Conservation (phyloP, 2,888 invertebrate species). For the Galeopsomyia nigrocyanea region DNA sequence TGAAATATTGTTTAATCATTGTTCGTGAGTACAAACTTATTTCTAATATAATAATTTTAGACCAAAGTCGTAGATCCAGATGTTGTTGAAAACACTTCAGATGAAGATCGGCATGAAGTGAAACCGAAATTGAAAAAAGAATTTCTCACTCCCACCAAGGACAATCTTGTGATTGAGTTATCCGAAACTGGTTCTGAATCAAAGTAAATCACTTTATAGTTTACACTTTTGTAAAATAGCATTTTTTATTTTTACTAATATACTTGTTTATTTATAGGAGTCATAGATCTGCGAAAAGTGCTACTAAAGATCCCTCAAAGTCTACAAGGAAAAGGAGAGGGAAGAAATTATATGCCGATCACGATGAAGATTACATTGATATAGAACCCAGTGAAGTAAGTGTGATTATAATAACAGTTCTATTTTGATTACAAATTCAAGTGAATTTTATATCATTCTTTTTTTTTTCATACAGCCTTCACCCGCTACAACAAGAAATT, state of each 20-base stretch:
- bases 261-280: constrained; percentile 14
- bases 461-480: constrained; percentile 25
- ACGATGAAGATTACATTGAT: constrained; percentile 56
- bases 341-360: constrained; percentile 55
- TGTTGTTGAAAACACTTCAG: constrained; percentile 49
- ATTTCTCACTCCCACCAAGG: constrained; percentile 29
- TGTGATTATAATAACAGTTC: no score
- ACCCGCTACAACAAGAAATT: constrained; percentile 31
- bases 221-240: not conserved
- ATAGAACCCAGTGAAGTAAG: constrained; percentile 55
- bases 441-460: not conserved
- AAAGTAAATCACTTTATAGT: constrained; percentile 52
- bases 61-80: constrained; percentile 15
- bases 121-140: constrained; percentile 32
- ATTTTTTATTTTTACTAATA: constrained; percentile 12
- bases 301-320: constrained; percentile 39
- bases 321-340: constrained; percentile 52
- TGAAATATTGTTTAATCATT: not conserved
- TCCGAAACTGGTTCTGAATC: constrained; percentile 56
- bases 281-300: constrained; percentile 21
- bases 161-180: constrained; percentile 56
- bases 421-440: not conserved
- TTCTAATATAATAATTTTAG: constrained; percentile 19
- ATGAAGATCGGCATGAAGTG: constrained; percentile 50
- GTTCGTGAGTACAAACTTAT: not conserved